These are phyloP conservation scores for Acanthosepion pharaonis DNA, from an alignment of 2,888 invertebrate species.

Conservation along the genomic window DNA sequence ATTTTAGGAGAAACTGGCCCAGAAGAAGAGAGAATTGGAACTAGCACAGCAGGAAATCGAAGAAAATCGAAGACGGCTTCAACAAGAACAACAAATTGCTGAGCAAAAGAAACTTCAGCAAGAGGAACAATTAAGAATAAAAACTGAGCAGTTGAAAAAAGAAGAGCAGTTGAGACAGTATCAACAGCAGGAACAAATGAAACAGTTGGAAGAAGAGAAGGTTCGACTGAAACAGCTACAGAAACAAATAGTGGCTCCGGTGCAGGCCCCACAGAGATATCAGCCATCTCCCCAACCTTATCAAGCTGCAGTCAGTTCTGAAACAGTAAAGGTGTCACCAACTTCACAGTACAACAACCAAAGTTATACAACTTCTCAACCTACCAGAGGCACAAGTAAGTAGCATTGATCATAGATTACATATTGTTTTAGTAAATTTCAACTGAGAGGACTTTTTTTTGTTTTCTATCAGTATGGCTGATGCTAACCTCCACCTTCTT, in stretches of 20 bases:
- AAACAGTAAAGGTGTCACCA: neutral
- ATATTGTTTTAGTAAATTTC: no score
- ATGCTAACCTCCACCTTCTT: no score
- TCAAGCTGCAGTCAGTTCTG: constrained; percentile 46
- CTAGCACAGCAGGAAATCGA: constrained; percentile 55
- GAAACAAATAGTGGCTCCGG: constrained; percentile 41
- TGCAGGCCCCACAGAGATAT: constrained; percentile 51
- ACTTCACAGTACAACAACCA: neutral
- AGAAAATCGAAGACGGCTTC: constrained; percentile 51
- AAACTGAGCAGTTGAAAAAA: constrained; percentile 57
- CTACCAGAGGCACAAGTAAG: neutral
- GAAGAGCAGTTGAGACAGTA: constrained; percentile 58
- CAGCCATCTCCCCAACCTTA: constrained; percentile 53
- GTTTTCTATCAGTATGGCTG: no score
- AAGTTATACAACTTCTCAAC: neutral
- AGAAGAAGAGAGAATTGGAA: constrained; percentile 56
- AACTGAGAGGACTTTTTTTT: no score
- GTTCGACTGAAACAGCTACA: constrained; percentile 50
- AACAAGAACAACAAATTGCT: constrained; percentile 58
- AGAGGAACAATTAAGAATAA: constrained; percentile 58
- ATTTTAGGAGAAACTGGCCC: constrained; percentile 55
- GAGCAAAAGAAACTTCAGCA: constrained; percentile 54
- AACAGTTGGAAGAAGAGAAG: constrained; percentile 59
- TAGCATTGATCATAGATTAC: neutral
- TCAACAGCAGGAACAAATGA: constrained; percentile 60